Evolutionary conservation across 2,113 vertebrate genomes (phyloP).

Genomic region (Cyanoliseus patagonus): DNA sequence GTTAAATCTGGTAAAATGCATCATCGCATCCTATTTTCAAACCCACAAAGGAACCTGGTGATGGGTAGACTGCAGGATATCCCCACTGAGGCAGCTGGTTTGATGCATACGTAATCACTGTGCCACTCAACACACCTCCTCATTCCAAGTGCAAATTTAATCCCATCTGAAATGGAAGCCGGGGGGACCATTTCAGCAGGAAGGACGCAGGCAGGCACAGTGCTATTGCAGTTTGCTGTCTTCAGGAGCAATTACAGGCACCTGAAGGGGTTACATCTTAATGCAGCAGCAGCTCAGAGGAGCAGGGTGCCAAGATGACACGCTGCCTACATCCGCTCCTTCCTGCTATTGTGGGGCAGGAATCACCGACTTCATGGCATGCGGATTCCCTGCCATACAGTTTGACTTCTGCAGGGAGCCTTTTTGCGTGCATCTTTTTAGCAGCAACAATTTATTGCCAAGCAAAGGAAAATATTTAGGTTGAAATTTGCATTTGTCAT

Average conservation of each 20-base stretch:
- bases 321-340: accelerated
- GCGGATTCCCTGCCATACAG: not conserved
- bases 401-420: not conserved
- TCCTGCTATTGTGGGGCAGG: not conserved
- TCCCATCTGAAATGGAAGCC: not conserved
- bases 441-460: not conserved
- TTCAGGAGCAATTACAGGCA: not conserved
- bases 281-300: not conserved
- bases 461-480: constrained; percentile 29
- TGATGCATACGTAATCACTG: accelerated
- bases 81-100: not conserved
- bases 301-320: not conserved
- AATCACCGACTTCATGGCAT: accelerated
- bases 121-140: not conserved
- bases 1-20: accelerated
- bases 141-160: not conserved
- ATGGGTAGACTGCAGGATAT: not conserved
- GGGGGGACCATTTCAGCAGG: not conserved
- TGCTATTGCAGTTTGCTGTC: not conserved
- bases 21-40: not conserved
- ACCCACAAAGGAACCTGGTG: not conserved
- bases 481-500: constrained; percentile 29
- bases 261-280: not conserved
- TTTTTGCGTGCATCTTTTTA: not conserved
- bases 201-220: not conserved